A percentile compares a stretch with the other conserved stretches of the same genome.
Conservation (phyloP, 2,888 invertebrate species). For the Drosophila anomalata region DNA sequence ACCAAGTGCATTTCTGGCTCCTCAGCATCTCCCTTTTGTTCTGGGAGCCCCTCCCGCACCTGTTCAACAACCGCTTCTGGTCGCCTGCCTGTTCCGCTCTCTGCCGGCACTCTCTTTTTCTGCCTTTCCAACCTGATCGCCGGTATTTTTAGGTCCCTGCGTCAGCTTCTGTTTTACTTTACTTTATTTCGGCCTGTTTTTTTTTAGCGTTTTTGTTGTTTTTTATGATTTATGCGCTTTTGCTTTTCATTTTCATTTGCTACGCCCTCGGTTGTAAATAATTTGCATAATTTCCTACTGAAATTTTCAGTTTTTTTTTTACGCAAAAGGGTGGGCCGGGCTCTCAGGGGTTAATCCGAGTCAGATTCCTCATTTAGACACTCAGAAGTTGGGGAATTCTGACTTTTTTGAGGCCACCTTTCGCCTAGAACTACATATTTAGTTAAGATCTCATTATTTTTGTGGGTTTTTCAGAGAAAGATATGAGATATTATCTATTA, state of each 20-base stretch:
- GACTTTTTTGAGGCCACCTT: neutral
- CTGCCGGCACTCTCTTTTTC: constrained; percentile 15
- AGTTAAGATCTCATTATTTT: neutral
- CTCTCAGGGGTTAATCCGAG: constrained; percentile 43
- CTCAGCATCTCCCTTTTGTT: constrained; percentile 6
- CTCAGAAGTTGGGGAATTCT: neutral
- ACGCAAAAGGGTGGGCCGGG: constrained; percentile 19
- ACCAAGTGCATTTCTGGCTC: constrained; percentile 38
- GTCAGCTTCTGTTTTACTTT: constrained; percentile 50
- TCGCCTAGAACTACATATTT: neutral
- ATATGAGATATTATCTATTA: neutral
- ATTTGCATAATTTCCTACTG: constrained; percentile 53
- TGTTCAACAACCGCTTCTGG: constrained; percentile 44
- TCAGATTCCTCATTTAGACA: constrained; percentile 9
- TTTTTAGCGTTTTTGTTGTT: constrained; percentile 25
- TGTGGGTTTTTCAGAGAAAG: neutral
- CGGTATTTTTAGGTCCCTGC: constrained; percentile 67
- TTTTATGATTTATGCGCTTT: constrained; percentile 53
- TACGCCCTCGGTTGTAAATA: constrained; percentile 38
- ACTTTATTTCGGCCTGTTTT: constrained; percentile 30
- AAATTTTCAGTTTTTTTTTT: constrained; percentile 28
- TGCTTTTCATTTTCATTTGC: constrained; percentile 34
- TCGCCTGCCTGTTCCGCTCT: constrained; percentile 53
- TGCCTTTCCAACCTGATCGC: constrained; percentile 52
- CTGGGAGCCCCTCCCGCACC: constrained; percentile 48